A percentile compares a stretch with the other conserved stretches of the same genome.
These are phyloP conservation scores for Burhinus bistriatus DNA, from an alignment of 2,113 vertebrate species.

Conservation along the genomic window DNA sequence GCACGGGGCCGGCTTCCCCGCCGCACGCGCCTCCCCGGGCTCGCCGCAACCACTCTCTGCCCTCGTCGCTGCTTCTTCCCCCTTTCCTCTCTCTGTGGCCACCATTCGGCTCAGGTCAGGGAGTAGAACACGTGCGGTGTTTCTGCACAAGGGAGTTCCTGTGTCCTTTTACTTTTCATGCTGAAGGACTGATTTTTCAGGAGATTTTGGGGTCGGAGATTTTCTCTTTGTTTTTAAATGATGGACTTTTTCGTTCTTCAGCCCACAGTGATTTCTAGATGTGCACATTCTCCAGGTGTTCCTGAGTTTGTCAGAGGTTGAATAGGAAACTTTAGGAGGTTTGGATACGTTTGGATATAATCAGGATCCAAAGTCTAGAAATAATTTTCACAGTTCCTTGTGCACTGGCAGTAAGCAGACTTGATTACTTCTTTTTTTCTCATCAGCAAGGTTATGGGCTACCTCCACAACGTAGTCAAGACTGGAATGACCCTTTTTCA, in stretches of 20 bases:
- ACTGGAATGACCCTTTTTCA: background rate
- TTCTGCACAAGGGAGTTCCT: background rate
- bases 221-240: background rate
- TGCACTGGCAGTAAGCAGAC: no score
- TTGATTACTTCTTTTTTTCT: background rate
- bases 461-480: background rate
- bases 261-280: background rate
- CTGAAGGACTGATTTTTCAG: background rate
- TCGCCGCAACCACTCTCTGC: background rate
- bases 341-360: background rate
- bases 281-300: background rate
- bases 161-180: background rate
- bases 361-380: background rate
- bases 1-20: background rate
- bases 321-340: background rate
- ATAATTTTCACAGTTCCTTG: background rate
- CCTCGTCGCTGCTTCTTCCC: rapidly evolving
- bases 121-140: rapidly evolving
- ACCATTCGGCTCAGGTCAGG: background rate
- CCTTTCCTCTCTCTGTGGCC: rapidly evolving
- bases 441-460: background rate
- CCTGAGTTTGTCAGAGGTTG: background rate
- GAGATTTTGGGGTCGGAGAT: background rate
- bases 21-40: background rate
- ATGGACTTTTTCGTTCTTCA: background rate